Percentiles rank a stretch among this genome's conserved stretches.
phyloP scores from a whole-genome alignment of 2,113 vertebrate species.

The Sinocyclocheilus anshuiensis region DNA sequence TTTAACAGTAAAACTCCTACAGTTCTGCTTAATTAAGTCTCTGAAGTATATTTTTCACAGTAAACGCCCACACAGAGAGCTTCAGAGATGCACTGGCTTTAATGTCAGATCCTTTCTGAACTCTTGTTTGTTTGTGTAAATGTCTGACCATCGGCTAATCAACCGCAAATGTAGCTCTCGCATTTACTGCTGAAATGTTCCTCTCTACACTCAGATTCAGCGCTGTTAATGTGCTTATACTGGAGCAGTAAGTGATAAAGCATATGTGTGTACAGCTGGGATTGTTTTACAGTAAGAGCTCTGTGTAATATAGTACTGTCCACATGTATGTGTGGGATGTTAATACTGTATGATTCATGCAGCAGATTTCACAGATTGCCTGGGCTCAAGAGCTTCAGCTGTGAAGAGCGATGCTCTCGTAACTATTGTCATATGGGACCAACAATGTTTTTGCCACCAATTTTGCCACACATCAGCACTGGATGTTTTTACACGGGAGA shows the following conservation, averaged over 20 bases:
- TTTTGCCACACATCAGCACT: not conserved
- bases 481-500: no score
- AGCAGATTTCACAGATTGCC: not conserved
- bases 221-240: not conserved
- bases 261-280: not conserved
- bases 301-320: not conserved
- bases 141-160: not conserved
- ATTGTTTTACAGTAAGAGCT: not conserved
- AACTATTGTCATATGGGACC: not conserved
- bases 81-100: no score
- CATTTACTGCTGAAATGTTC: not conserved
- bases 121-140: not conserved
- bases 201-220: not conserved
- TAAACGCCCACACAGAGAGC: no score
- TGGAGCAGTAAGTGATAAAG: not conserved
- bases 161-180: not conserved
- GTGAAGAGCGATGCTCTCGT: not conserved
- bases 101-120: no score
- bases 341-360: no score
- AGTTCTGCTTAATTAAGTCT: no score
- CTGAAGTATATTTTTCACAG: no score
- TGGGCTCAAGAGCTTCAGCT: not conserved
- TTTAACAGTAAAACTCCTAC: no score
- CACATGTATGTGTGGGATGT: no score
- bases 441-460: not conserved